These are phyloP conservation scores for Chrysaora quinquecirrha DNA, from an alignment of 30 jellyfish, hydroid and myxozoan species.

Conservation along the genomic window DNA sequence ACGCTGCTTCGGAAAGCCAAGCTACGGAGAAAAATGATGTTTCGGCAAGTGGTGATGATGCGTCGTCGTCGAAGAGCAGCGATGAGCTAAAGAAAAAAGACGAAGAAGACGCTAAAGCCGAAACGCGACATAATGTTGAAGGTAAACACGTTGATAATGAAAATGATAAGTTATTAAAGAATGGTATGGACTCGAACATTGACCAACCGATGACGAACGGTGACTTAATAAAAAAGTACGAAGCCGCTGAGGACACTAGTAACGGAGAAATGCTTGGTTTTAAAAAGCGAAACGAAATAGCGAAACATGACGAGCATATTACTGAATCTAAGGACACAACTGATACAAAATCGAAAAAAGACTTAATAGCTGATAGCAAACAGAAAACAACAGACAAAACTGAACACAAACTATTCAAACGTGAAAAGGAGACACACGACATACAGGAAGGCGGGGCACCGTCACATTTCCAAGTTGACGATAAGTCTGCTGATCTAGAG, in stretches of 20 bases:
- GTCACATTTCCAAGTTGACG: constrained; percentile 94
- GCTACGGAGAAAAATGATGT: constrained; percentile 26
- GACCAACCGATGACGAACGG: constrained; percentile 90
- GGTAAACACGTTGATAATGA: constrained; percentile 59
- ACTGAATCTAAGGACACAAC: constrained; percentile 15
- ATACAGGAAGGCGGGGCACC: constrained; percentile 98
- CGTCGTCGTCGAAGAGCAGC: constrained; percentile 38
- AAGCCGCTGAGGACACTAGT: constrained; percentile 68
- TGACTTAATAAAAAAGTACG: constrained; percentile 78
- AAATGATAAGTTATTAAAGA: constrained; percentile 31
- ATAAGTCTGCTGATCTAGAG: constrained; percentile 92
- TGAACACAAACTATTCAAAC: constrained; percentile 32
- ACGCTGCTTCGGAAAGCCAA: constrained; percentile 50
- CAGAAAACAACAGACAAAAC: not conserved
- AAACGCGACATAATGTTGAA: constrained; percentile 69
- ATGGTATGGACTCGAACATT: constrained; percentile 93
- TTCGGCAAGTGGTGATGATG: constrained; percentile 22
- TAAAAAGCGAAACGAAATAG: constrained; percentile 38
- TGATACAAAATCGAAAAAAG: constrained; percentile 20
- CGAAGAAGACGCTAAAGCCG: constrained; percentile 48
- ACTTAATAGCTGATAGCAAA: constrained; percentile 12
- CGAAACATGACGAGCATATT: not conserved
- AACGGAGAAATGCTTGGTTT: constrained; percentile 93
- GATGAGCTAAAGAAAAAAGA: constrained; percentile 22
- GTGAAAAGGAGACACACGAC: constrained; percentile 85